phyloP scores from a whole-genome alignment of 2,888 invertebrate genomes.

The Synergus umbraculus region DNA sequence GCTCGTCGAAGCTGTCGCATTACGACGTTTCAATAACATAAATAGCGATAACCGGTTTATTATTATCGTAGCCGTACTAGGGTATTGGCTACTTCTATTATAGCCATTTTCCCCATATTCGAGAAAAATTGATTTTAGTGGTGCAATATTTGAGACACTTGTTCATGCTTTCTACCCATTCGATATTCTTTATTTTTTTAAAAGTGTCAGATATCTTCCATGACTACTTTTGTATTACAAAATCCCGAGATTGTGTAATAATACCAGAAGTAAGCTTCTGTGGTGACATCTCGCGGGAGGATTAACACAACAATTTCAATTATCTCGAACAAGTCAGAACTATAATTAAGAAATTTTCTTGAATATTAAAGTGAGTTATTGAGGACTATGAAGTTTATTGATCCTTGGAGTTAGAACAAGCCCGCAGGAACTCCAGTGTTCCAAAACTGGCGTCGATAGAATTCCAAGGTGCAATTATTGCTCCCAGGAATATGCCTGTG shows the following conservation, averaged over 20 bases:
- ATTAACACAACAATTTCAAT: neutral
- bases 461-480: conserved; percentile 69
- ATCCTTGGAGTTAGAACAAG: conserved; percentile 26
- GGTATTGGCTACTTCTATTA: conserved; percentile 21
- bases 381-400: conserved; percentile 20
- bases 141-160: neutral
- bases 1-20: conserved; percentile 49
- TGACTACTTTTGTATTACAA: neutral
- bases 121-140: conserved; percentile 4
- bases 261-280: too few species aligned
- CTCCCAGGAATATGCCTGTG: conserved; percentile 55
- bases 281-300: neutral
- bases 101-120: neutral
- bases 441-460: conserved; percentile 46
- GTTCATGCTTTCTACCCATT: neutral
- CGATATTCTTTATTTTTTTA: neutral
- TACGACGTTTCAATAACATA: conserved; percentile 48
- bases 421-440: conserved; percentile 26
- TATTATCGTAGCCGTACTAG: conserved; percentile 40
- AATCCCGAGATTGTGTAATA: too few species aligned
- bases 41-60: conserved; percentile 54
- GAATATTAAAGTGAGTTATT: conserved; percentile 31
- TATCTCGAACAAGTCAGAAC: neutral
- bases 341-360: conserved; percentile 11
- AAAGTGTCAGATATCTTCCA: neutral